Base-by-base conservation (phyloP, 2,888 invertebrate species). In the Lithophane leautieri region DNA sequence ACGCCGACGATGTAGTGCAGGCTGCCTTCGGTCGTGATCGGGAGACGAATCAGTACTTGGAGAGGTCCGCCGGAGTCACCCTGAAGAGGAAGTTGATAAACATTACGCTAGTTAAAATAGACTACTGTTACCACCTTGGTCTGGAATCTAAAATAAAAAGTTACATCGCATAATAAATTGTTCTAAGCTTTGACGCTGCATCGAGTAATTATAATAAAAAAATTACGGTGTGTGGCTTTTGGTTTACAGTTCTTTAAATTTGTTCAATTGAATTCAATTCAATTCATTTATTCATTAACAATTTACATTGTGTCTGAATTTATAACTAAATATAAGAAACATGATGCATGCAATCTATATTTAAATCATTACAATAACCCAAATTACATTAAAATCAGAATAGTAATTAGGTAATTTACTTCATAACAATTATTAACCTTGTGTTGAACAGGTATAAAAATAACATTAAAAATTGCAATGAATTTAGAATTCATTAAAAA, bases 21-120 rank as follows among this genome's bases (percentile, higher is more conserved):
- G 0, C 81, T 74, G 1, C 92, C 91, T 44, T 89, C 78, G 0
- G 78, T 54, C 0, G 73, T 70, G 3, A 85, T 70, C 2, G 88
- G 86, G 1, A 93, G 75, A 16, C 76, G 62, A 50, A 77, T 82
- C 50, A 90, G 84, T 19, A 97, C 91, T 85, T 97, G 95, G 8
- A 98, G 93, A 0, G 98, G 98, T 9, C 98, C 98, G 11, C 98
- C 98, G 8, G 98, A 98, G 91, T 98, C 98, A 67, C 98, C 98
- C 97, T 97, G 92, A 28, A 92, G 84, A 4, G 34, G 1, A 14
- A 61, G 22, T 34, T 58, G 19, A 28, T 16, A 9, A 28, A 28
- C 28, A 1, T 58, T 9, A 19, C 16, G 56, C 3, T 25, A 56
- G 25, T 56, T 56, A 56, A 56, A 25, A 56, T 2, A 12, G 11